These are phyloP conservation scores for Chymomyza fuscimana DNA, from an alignment of 2,888 invertebrate species.

Conservation along the genomic window DNA sequence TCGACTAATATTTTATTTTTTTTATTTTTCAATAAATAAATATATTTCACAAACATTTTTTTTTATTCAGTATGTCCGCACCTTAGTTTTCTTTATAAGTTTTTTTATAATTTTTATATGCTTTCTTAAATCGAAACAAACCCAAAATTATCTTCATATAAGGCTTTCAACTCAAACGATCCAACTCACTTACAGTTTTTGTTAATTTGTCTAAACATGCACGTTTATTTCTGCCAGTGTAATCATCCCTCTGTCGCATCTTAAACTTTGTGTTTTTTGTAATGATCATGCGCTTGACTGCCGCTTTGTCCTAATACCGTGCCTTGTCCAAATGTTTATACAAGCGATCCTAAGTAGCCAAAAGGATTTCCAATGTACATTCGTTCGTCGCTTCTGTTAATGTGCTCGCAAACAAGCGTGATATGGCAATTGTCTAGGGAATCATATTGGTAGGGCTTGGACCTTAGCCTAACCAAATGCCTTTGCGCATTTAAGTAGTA, in stretches of 20 bases:
- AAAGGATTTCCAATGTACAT: slow-evolving; percentile 53
- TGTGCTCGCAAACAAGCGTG: slow-evolving; percentile 73
- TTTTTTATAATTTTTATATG: too few relatives aligned
- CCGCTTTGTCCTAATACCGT: slow-evolving; percentile 59
- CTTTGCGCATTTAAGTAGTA: background rate
- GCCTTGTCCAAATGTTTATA: slow-evolving; percentile 63
- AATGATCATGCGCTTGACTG: slow-evolving; percentile 67
- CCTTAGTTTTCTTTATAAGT: too few relatives aligned
- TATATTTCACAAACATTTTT: too few relatives aligned
- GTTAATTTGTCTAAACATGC: background rate
- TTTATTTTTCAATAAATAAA: too few relatives aligned
- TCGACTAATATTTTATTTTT: too few relatives aligned
- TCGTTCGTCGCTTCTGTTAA: slow-evolving; percentile 59
- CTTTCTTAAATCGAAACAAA: too few relatives aligned
- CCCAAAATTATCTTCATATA: too few relatives aligned
- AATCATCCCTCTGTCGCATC: slow-evolving; percentile 7
- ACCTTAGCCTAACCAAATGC: background rate
- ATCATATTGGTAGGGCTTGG: background rate
- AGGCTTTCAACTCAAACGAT: too few relatives aligned
- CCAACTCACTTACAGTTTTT: too few relatives aligned
- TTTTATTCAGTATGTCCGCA: too few relatives aligned
- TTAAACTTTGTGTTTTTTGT: slow-evolving; percentile 37
- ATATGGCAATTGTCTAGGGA: slow-evolving; percentile 70
- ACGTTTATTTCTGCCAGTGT: background rate
- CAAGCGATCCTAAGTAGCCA: slow-evolving; percentile 67